Evolutionary conservation across 1,140 invertebrate species (phyloP), one percentile per base, ranked within the genome.

Genomic region (Kradibia gibbosae): DNA sequence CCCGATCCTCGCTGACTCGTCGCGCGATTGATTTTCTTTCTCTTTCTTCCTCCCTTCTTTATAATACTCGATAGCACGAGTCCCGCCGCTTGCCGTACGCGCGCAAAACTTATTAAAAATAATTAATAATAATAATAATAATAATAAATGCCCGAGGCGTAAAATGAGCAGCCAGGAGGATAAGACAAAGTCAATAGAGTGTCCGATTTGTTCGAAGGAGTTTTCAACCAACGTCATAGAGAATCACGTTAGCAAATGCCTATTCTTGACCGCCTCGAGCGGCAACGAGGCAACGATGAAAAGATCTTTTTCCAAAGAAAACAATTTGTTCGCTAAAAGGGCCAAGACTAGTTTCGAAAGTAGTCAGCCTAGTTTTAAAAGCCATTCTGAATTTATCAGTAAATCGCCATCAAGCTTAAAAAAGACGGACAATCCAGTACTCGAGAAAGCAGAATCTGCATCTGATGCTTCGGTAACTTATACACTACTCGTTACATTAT

Each of bases 231-330:
- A 88, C 80, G 77, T 91, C 65, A 94, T 95, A 77, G 93, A 95
- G 87, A 88, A 89, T 85, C 95, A 95, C 87, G 94, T 93, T 11
- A 93, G 93, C 84, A 94, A 92, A 86, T 95, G 94, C 86, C 90
- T 95, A 77, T 95, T 95, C 90, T 88, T 95, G 36, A 94, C 94
- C 86, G 93, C 93, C 57, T 86, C 89, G 13, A 84, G 87, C 7
- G 57, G 22, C 8, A 15, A 25, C 86, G 75, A 82, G 86, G 79
- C 83, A 82, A 81, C 42, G 36, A 84, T 86, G 42, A 74, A 81
- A 60, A 84, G 83, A 62, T 84, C 88, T 78, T 85, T 83, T 55
- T 82, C 87, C 77, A 85, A 17, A 65, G 75, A 80, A 72, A 84
- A 85, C 80, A 87, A 78, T 82, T 78, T 82, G 74, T 82, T 70